A percentile compares a stretch with the other conserved stretches of the same genome.
Evolutionary conservation across 2,113 vertebrate genomes (phyloP).

Genomic region (Nannospalax galili): DNA sequence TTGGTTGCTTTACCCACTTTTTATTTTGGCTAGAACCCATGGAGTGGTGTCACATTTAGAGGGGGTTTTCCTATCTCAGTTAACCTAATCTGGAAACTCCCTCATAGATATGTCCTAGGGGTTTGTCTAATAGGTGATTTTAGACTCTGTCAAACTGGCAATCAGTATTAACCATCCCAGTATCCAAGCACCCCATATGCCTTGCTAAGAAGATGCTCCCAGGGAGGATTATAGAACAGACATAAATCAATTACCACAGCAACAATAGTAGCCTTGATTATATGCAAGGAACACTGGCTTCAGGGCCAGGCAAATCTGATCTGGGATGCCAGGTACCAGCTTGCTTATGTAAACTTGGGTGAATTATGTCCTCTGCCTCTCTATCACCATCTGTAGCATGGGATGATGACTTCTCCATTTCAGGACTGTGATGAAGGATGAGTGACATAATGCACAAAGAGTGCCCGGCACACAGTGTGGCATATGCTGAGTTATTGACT

Average conservation of each 20-base stretch:
- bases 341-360: not conserved
- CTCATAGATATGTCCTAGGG: not conserved
- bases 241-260: not conserved
- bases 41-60: not conserved
- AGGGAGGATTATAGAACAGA: not conserved
- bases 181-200: not conserved
- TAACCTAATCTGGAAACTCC: not conserved
- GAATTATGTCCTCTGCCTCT: not conserved
- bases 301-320: not conserved
- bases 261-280: not conserved
- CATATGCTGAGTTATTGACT: not conserved
- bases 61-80: too few relatives aligned
- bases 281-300: not conserved
- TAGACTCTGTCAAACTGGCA: not conserved
- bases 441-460: not conserved
- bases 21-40: not conserved
- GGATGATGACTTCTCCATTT: not conserved
- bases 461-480: not conserved
- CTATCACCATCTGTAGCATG: not conserved
- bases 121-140: not conserved
- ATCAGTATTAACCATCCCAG: not conserved
- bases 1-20: not conserved
- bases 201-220: not conserved
- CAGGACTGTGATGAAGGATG: not conserved
- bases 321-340: not conserved